Evolutionary conservation across 2,797 vertebrate species (phyloP).

Genomic region (Lerista edwardsae): DNA sequence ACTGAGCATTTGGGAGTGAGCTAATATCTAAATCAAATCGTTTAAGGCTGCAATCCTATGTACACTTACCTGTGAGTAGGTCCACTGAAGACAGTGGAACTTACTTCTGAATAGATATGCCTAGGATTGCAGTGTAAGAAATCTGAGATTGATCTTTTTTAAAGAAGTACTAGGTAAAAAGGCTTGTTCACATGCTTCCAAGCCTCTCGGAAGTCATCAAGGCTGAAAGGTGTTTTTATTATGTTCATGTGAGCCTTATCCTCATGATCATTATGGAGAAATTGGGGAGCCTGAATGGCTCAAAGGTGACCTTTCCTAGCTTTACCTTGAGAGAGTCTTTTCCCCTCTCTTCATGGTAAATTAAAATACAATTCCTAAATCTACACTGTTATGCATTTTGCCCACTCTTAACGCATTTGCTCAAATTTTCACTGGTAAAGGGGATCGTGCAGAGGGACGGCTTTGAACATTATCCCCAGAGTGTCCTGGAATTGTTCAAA

Average conservation of each 20-base stretch:
- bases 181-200: too few relatives aligned
- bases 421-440: background rate
- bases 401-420: background rate
- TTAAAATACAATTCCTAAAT: background rate
- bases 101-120: too few relatives aligned
- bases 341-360: background rate
- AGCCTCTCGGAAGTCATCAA: too few relatives aligned
- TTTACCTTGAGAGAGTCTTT: background rate
- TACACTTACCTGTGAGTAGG: too few relatives aligned
- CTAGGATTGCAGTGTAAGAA: background rate
- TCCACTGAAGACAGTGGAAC: too few relatives aligned
- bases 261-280: background rate
- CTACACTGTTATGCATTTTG: background rate
- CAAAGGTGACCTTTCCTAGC: background rate
- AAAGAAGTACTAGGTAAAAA: too few relatives aligned
- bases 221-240: background rate
- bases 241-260: too few relatives aligned
- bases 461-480: background rate
- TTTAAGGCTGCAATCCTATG: background rate
- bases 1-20: background rate
- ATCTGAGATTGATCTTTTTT: background rate
- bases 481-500: constrained; percentile 35
- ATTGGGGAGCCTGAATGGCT: background rate
- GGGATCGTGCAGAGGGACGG: background rate
- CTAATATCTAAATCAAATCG: background rate